These are phyloP conservation scores for Sphenopsis melanotis DNA, from an alignment of 2,797 vertebrate species.

Conservation along the genomic window DNA sequence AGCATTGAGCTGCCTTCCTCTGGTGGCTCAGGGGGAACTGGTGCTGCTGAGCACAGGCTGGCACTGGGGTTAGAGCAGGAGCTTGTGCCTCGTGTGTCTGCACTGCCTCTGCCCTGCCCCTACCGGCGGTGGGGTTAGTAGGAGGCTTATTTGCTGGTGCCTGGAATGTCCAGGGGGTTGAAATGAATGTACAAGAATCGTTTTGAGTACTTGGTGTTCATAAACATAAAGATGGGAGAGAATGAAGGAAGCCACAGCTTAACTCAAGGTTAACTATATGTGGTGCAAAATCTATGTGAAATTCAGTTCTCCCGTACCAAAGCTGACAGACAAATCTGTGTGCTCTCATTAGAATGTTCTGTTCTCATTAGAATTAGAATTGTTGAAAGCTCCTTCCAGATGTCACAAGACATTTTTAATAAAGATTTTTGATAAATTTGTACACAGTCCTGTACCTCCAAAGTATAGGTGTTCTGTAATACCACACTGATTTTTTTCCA, in stretches of 20 bases:
- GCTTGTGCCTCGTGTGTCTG: neutral
- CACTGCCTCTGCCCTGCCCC: neutral
- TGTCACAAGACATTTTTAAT: neutral
- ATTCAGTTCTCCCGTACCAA: neutral
- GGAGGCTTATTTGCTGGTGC: accelerated
- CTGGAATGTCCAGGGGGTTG: too few species aligned
- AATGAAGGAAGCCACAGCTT: neutral
- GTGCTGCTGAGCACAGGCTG: neutral
- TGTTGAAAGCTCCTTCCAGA: neutral
- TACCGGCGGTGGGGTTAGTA: accelerated
- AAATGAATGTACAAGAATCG: accelerated
- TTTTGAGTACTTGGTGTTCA: neutral
- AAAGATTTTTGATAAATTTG: neutral
- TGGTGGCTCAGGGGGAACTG: neutral
- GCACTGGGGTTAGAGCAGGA: neutral
- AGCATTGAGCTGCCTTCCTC: neutral
- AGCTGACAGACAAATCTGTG: neutral
- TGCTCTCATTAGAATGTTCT: neutral
- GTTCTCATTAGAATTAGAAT: neutral
- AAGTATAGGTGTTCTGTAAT: neutral
- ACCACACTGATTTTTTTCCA: neutral
- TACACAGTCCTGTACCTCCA: neutral
- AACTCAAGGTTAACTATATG: neutral
- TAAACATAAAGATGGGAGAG: neutral
- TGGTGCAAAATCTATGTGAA: neutral